A percentile compares a stretch with the other conserved stretches of the same genome.
Evolutionary conservation across 2,888 invertebrate species (phyloP).

Genomic region (Macroteleia sp.): DNA sequence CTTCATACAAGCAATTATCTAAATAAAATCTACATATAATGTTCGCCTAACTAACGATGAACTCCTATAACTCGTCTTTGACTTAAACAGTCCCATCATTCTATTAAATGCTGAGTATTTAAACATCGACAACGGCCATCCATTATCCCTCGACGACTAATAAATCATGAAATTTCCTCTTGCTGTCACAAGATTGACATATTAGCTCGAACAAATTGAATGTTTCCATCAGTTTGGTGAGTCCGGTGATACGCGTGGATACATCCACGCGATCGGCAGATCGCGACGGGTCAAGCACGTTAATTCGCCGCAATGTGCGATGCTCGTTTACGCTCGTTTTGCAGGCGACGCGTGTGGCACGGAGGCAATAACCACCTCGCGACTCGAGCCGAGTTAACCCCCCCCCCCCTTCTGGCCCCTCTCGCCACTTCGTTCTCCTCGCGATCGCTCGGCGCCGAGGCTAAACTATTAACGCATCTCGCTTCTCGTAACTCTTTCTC

Average conservation of each 20-base stretch:
- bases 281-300: constrained; percentile 50
- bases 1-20: too few relatives aligned
- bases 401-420: neutral
- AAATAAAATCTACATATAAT: too few relatives aligned
- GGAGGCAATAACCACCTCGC: constrained; percentile 55
- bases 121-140: constrained; percentile 17
- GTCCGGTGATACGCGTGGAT: too few relatives aligned
- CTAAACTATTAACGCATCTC: constrained; percentile 26
- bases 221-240: constrained; percentile 34
- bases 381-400: constrained; percentile 6
- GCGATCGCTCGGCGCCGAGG: constrained; percentile 23
- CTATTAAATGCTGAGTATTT: neutral
- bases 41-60: too few relatives aligned
- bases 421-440: neutral
- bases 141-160: constrained; percentile 14
- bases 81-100: constrained; percentile 9
- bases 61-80: too few relatives aligned
- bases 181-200: constrained; percentile 35
- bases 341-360: constrained; percentile 52
- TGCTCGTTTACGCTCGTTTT: constrained; percentile 45
- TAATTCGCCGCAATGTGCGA: constrained; percentile 48
- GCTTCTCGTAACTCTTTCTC: too few relatives aligned
- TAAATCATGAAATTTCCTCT: constrained; percentile 29
- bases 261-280: constrained; percentile 28
- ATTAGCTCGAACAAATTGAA: constrained; percentile 35